Percentiles rank a stretch among this genome's conserved stretches.
Conservation (phyloP, 2,797 vertebrate species). For the Rhadinocentrus ornatus region DNA sequence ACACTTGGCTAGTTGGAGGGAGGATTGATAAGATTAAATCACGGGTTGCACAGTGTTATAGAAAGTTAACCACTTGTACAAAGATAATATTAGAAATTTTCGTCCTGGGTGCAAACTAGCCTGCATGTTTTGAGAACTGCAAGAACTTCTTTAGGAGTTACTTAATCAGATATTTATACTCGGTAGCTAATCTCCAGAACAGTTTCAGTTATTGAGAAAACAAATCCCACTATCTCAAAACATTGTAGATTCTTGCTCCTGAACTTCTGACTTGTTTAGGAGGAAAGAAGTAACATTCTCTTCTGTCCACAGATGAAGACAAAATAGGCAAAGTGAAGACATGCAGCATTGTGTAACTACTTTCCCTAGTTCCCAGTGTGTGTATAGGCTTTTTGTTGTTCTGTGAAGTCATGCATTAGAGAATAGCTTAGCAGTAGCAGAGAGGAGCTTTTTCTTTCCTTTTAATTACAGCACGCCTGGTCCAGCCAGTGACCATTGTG, state of each 20-base stretch:
- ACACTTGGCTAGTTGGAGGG: slow-evolving; percentile 58
- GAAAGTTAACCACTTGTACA: slow-evolving; percentile 10
- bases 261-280: background rate
- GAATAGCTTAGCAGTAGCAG: slow-evolving; percentile 69
- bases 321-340: slow-evolving; percentile 33
- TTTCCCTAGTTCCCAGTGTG: slow-evolving; percentile 60
- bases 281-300: slow-evolving; percentile 9
- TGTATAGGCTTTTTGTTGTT: slow-evolving; percentile 73
- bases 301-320: slow-evolving; percentile 33
- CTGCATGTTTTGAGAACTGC: background rate
- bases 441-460: slow-evolving; percentile 72
- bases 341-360: slow-evolving; percentile 56
- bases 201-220: slow-evolving; percentile 9
- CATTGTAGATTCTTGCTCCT: background rate
- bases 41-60: background rate
- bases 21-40: slow-evolving; percentile 62
- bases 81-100: background rate
- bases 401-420: slow-evolving; percentile 80
- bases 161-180: background rate
- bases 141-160: background rate
- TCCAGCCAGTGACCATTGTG: slow-evolving; percentile 75
- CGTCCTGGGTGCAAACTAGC: background rate
- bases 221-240: background rate
- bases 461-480: slow-evolving; percentile 79
- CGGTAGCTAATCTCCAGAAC: background rate